phyloP scores from a whole-genome alignment of 2,888 invertebrate species.

The Amphimallon solstitiale region DNA sequence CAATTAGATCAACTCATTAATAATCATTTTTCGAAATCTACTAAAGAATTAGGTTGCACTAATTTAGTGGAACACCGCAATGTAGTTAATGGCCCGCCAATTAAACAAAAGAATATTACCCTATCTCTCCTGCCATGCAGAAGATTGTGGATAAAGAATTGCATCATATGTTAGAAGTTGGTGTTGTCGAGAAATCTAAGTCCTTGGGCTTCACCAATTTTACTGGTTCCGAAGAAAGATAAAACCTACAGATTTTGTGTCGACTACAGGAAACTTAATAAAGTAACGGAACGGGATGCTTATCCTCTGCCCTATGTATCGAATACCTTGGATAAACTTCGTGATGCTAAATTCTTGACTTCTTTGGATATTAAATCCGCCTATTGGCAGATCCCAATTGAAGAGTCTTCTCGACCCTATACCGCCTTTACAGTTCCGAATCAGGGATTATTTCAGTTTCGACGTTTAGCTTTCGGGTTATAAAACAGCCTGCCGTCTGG shows the following conservation, averaged over 20 bases:
- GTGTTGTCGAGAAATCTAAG: constrained; percentile 46
- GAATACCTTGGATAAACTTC: constrained; percentile 49
- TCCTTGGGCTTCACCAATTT: constrained; percentile 43
- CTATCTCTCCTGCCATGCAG: no score
- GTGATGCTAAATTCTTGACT: constrained; percentile 50
- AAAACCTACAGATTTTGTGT: no score
- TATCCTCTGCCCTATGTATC: constrained; percentile 52
- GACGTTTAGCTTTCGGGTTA: constrained; percentile 51
- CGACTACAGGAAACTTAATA: constrained; percentile 53
- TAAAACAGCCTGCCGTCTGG: constrained; percentile 50
- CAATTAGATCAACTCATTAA: constrained; percentile 5
- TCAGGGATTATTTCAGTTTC: constrained; percentile 49
- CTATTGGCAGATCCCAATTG: constrained; percentile 44
- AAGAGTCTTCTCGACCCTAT: constrained; percentile 38
- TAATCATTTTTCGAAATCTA: neutral
- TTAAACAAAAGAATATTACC: no score
- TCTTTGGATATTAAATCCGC: constrained; percentile 44
- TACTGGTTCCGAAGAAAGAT: no score
- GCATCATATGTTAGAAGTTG: constrained; percentile 43
- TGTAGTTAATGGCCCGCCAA: constrained; percentile 28
- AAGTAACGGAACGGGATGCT: constrained; percentile 50
- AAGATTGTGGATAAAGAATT: constrained; percentile 47
- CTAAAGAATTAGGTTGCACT: constrained; percentile 31
- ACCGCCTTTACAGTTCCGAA: constrained; percentile 51
- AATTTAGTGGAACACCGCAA: constrained; percentile 28